phyloP scores from a whole-genome alignment of 2,113 vertebrate genomes.

The Campylorhamphus procurvoides region DNA sequence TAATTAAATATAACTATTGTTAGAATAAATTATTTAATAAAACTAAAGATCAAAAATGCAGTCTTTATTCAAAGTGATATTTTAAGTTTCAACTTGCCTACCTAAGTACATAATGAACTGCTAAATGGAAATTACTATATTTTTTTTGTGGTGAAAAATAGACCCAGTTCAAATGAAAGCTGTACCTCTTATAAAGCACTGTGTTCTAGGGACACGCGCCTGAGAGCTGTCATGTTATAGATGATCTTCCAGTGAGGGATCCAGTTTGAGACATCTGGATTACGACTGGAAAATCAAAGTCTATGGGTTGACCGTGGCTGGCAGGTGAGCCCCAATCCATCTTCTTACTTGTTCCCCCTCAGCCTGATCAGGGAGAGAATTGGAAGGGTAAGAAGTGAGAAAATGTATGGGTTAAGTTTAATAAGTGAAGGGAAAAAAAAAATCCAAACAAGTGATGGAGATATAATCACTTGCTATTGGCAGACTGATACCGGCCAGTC shows the following conservation, averaged over 20 bases:
- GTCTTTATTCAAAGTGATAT: neutral
- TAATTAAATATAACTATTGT: neutral
- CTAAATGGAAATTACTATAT: neutral
- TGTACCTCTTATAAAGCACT: neutral
- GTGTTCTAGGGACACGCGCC: neutral
- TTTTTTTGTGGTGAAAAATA: neutral
- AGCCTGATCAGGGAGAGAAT: fast-evolving
- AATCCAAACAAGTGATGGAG: neutral
- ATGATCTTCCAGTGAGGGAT: neutral
- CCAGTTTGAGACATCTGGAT: fast-evolving
- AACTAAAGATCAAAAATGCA: neutral
- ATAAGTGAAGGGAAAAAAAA: neutral
- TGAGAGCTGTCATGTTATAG: neutral
- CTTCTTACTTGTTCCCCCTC: neutral
- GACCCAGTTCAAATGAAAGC: neutral
- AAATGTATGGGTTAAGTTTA: neutral
- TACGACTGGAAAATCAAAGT: neutral
- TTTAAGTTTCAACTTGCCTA: neutral
- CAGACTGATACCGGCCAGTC: neutral
- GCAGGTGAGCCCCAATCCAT: neutral
- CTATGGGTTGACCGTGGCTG: neutral
- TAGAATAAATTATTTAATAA: neutral
- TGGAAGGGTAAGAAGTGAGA: neutral
- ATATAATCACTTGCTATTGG: neutral
- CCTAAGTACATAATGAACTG: neutral